Evolutionary conservation across 37 sponge, comb jelly and placozoan genomes (phyloP).

Genomic region (Geodia barretti): DNA sequence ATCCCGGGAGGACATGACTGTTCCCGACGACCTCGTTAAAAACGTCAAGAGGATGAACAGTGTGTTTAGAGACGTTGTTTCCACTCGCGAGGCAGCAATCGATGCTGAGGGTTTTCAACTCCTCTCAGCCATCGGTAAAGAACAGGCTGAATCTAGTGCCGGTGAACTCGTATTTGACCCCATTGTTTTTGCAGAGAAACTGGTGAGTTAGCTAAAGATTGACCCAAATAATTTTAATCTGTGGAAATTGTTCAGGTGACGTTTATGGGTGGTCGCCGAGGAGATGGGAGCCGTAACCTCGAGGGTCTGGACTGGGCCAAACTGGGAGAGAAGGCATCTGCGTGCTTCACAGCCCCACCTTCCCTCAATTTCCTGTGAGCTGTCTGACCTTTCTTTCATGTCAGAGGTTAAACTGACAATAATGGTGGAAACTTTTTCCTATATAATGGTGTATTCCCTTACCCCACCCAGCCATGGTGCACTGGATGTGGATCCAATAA

Average conservation of each 20-base stretch:
- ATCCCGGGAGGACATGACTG: conserved; percentile 36
- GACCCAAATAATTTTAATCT: not conserved
- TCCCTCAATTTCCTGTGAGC: conserved; percentile 71
- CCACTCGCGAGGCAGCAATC: conserved; percentile 77
- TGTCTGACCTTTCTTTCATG: too few relatives aligned
- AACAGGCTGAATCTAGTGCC: conserved; percentile 55
- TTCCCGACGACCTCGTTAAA: conserved; percentile 39
- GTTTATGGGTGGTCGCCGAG: conserved; percentile 62
- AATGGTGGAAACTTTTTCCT: too few relatives aligned
- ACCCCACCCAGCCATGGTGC: conserved; percentile 82
- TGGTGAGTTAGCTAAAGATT: conserved; percentile 63
- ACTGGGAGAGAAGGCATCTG: conserved; percentile 56
- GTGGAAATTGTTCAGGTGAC: conserved; percentile 28
- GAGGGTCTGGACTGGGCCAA: conserved; percentile 66
- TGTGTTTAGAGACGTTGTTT: conserved; percentile 27
- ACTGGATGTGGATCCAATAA: conserved; percentile 65
- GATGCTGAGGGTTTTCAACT: conserved; percentile 70
- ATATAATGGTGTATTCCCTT: too few relatives aligned
- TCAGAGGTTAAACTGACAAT: too few relatives aligned
- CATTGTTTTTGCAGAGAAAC: conserved; percentile 42
- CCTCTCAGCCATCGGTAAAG: conserved; percentile 64
- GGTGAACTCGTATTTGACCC: conserved; percentile 74
- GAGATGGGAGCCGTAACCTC: not conserved
- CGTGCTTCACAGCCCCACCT: conserved; percentile 56
- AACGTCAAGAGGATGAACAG: conserved; percentile 8